phyloP scores from a whole-genome alignment of 2,797 vertebrate genomes.

The Nannoperca obscura region DNA sequence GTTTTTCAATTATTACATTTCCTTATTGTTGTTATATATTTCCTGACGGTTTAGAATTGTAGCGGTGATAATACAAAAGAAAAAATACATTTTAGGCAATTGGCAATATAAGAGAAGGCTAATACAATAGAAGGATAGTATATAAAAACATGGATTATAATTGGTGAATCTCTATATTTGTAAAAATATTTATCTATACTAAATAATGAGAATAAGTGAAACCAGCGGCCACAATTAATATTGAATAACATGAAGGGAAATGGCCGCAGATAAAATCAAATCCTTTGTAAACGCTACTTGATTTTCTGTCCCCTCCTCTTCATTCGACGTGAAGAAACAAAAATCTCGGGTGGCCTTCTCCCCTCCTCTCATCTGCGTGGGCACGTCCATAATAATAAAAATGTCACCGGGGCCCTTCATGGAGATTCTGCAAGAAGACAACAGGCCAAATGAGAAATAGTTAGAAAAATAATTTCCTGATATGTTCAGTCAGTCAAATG shows the following conservation, averaged over 20 bases:
- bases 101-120: background rate
- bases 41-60: background rate
- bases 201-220: background rate
- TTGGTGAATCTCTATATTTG: background rate
- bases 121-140: background rate
- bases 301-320: conserved; percentile 24
- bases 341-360: conserved; percentile 70
- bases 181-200: background rate
- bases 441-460: conserved; percentile 78
- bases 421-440: conserved; percentile 78
- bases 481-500: conserved; percentile 67
- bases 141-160: background rate
- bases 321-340: conserved; percentile 49
- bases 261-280: conserved; percentile 16
- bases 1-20: conserved; percentile 5
- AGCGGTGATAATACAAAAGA: background rate
- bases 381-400: conserved; percentile 84
- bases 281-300: conserved; percentile 37
- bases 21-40: background rate
- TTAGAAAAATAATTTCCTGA: conserved; percentile 72
- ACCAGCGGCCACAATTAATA: background rate
- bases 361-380: conserved; percentile 72
- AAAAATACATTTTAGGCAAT: background rate
- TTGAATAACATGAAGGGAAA: conserved; percentile 16
- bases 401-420: conserved; percentile 71